These are phyloP conservation scores for Sciurus niger DNA, from an alignment of 2,113 vertebrate genomes.

Conservation along the genomic window DNA sequence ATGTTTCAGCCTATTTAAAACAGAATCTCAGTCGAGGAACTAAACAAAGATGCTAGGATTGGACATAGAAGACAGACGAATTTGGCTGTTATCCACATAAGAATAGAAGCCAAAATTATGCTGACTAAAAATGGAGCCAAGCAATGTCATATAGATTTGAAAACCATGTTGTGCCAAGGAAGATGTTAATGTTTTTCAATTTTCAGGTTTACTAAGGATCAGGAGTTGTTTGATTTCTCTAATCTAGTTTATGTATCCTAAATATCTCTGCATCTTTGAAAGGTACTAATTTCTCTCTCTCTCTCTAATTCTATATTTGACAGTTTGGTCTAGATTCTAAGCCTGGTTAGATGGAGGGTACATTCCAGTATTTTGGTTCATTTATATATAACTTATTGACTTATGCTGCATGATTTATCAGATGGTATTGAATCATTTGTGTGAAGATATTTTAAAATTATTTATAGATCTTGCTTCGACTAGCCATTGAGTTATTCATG, in stretches of 20 bases:
- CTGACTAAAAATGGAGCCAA: constrained; percentile 73
- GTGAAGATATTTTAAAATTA: constrained; percentile 24
- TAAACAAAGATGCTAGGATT: constrained; percentile 79
- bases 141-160: constrained; percentile 77
- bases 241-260: constrained; percentile 54
- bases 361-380: constrained; percentile 29
- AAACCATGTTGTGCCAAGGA: constrained; percentile 72
- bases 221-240: constrained; percentile 75
- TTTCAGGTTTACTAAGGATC: constrained; percentile 74
- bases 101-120: constrained; percentile 82
- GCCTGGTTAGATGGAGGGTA: not conserved
- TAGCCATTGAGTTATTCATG: not conserved
- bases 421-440: constrained; percentile 2
- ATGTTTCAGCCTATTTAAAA: constrained; percentile 82
- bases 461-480: not conserved
- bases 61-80: constrained; percentile 76
- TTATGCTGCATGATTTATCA: not conserved
- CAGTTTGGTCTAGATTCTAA: constrained; percentile 39
- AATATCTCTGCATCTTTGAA: constrained; percentile 61
- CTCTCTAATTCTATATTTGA: not conserved
- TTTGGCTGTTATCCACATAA: constrained; percentile 80
- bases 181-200: constrained; percentile 78
- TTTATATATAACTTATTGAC: constrained; percentile 21
- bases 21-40: constrained; percentile 75
- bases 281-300: not conserved